Conservation (phyloP, 2,888 invertebrate genomes). For the Tyria jacobaeae region DNA sequence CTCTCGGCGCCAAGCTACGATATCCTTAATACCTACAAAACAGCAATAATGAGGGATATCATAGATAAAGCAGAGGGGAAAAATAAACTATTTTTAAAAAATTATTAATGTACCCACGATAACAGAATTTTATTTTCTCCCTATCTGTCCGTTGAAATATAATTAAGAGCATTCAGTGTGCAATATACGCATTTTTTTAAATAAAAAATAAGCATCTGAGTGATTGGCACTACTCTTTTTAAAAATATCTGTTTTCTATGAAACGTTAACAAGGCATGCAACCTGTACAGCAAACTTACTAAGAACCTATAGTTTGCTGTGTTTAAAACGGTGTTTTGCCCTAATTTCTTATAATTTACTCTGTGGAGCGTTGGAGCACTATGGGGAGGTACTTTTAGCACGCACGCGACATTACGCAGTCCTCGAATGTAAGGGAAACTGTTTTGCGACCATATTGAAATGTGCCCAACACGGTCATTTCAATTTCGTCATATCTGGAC, state of each 20-base stretch:
- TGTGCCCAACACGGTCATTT: conserved; percentile 72
- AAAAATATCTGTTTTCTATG: conserved; percentile 24
- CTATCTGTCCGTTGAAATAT: no score
- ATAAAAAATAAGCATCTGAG: neutral
- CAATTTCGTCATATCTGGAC: conserved; percentile 82
- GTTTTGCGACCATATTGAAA: conserved; percentile 72
- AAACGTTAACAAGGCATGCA: conserved; percentile 32
- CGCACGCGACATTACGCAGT: conserved; percentile 78
- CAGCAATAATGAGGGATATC: no score
- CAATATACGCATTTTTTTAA: no score
- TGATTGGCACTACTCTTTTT: neutral
- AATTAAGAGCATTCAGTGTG: no score
- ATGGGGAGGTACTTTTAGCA: conserved; percentile 70
- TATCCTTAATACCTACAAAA: no score
- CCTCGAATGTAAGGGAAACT: conserved; percentile 69
- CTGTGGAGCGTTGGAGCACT: conserved; percentile 53
- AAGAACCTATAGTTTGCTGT: conserved; percentile 51
- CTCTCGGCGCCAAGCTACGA: no score
- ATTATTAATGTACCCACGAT: no score
- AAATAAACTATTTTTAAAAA: no score
- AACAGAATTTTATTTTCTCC: no score
- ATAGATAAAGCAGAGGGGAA: no score
- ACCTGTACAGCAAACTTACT: conserved; percentile 44
- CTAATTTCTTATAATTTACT: conserved; percentile 67
- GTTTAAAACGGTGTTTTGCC: conserved; percentile 63